Conservation (phyloP, 2,797 vertebrate genomes). For the Sitta carolinensis region DNA sequence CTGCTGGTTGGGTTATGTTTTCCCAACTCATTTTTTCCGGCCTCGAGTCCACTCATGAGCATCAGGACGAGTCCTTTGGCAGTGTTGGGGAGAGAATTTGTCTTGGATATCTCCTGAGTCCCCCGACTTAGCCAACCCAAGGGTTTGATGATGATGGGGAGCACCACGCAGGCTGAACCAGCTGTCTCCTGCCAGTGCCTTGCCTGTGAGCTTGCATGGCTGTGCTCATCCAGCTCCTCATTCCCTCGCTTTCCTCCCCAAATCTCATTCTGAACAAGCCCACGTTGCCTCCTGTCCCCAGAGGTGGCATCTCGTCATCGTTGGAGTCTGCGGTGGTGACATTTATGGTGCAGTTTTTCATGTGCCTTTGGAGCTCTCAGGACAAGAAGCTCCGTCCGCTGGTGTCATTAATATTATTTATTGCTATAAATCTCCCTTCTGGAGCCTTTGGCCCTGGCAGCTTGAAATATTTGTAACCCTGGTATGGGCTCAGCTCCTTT, state of each 20-base stretch:
- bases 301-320: conserved; percentile 54
- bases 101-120: neutral
- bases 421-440: conserved; percentile 64
- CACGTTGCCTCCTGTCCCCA: conserved; percentile 10
- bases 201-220: neutral
- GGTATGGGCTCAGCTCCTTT: conserved; percentile 14
- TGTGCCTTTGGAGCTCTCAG: conserved; percentile 66
- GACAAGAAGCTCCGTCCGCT: conserved; percentile 56
- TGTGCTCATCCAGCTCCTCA: neutral
- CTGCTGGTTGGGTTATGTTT: neutral
- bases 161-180: neutral
- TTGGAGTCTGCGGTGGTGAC: conserved; percentile 57
- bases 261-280: conserved; percentile 22
- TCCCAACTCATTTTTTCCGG: neutral
- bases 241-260: neutral
- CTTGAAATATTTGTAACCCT: conserved; percentile 60
- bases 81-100: neutral
- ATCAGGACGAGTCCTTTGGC: neutral
- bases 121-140: neutral
- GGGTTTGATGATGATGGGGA: neutral
- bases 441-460: conserved; percentile 62
- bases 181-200: neutral
- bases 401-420: conserved; percentile 67
- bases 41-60: neutral
- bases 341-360: conserved; percentile 67